Percentiles rank a stretch among this genome's conserved stretches.
Evolutionary conservation across 2,113 vertebrate species (phyloP).

Genomic region (Oostethus manadensis): DNA sequence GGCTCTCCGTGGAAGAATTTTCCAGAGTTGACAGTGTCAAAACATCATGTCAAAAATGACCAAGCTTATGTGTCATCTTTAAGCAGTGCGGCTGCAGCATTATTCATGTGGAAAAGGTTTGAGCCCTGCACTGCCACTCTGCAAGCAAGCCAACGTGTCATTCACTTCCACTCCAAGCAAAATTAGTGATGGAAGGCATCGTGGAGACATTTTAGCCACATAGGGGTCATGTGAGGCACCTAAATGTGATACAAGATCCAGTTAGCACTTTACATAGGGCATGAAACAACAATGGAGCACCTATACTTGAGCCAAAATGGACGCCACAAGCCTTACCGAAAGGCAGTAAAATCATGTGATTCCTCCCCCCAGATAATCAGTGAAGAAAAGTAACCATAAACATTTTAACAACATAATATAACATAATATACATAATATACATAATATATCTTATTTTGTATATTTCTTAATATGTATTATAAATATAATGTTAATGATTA

Average conservation of each 20-base stretch:
- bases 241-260: conserved; percentile 56
- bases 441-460: no score
- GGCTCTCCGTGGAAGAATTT: conserved; percentile 53
- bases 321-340: neutral
- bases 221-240: conserved; percentile 36
- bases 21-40: conserved; percentile 58
- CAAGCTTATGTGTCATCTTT: conserved; percentile 59
- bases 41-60: conserved; percentile 57
- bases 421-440: no score
- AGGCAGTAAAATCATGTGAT: neutral
- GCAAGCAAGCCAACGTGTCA: neutral
- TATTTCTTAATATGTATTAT: no score
- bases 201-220: conserved; percentile 47
- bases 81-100: conserved; percentile 38
- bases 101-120: conserved; percentile 50
- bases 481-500: no score
- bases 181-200: conserved; percentile 42
- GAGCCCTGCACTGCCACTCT: conserved; percentile 1
- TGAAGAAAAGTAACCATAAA: no score
- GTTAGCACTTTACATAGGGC: neutral
- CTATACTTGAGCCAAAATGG: neutral
- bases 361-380: neutral
- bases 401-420: no score
- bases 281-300: no score
- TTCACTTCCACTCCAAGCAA: conserved; percentile 30